Percentiles rank a stretch among this genome's conserved stretches.
phyloP scores from a whole-genome alignment of 1,140 invertebrate genomes.

The Rhyacophila brunnea region DNA sequence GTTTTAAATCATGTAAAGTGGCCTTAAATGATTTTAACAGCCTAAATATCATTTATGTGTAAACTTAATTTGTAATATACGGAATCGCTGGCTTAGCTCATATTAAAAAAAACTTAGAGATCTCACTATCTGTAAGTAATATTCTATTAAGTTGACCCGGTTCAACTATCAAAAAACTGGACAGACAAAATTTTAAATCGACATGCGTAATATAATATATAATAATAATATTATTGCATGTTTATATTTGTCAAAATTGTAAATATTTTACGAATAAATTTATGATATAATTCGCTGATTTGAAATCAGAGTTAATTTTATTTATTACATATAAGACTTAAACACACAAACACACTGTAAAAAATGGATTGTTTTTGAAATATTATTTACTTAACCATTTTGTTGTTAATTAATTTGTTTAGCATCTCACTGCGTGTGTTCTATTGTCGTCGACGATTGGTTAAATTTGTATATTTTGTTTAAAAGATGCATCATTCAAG shows the following conservation, averaged over 20 bases:
- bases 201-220: background rate
- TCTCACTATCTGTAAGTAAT: conserved; percentile 25
- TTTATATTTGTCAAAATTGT: conserved; percentile 5
- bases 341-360: background rate
- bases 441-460: too few relatives aligned
- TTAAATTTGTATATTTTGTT: conserved; percentile 19
- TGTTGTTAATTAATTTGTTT: conserved; percentile 3
- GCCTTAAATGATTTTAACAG: background rate
- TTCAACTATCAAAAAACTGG: too few relatives aligned
- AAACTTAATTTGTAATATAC: background rate
- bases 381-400: conserved; percentile 6
- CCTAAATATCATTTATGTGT: background rate
- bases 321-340: background rate
- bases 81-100: conserved; percentile 17
- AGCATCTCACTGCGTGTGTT: too few relatives aligned
- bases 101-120: conserved; percentile 19
- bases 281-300: conserved; percentile 10
- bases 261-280: background rate
- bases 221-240: background rate
- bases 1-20: background rate
- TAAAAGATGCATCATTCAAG: conserved; percentile 15
- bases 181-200: conserved; percentile 1
- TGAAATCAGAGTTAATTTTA: conserved; percentile 17
- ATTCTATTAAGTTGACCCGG: too few relatives aligned
- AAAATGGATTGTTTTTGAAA: background rate